These are phyloP conservation scores for Phalanger gymnotis DNA, from an alignment of 2,797 vertebrate species.

Conservation along the genomic window DNA sequence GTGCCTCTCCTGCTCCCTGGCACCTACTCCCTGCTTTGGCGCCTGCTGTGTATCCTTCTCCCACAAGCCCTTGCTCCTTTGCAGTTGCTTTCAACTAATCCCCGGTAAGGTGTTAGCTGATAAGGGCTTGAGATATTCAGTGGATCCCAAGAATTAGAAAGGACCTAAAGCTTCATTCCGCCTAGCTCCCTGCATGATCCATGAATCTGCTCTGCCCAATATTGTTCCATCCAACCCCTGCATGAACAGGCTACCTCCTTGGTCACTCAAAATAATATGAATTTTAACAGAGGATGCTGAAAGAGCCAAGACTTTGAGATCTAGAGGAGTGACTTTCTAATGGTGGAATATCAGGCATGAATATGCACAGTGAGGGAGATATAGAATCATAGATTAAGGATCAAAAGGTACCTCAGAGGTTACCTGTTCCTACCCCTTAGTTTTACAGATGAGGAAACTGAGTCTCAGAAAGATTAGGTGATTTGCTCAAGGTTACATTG, in stretches of 20 bases:
- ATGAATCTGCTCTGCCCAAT: neutral
- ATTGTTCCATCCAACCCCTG: neutral
- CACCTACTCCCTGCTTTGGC: neutral
- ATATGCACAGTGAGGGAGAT: neutral
- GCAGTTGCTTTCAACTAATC: neutral
- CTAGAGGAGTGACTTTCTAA: neutral
- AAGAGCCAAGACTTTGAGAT: neutral
- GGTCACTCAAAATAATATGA: neutral
- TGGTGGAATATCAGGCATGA: neutral
- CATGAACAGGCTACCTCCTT: neutral
- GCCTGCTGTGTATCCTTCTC: neutral
- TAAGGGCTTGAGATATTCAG: neutral
- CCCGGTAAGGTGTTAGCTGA: conserved; percentile 17
- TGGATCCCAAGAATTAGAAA: neutral
- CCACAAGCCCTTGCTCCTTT: neutral
- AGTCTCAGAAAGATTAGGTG: neutral
- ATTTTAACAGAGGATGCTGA: neutral
- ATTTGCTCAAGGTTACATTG: neutral
- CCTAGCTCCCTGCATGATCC: neutral
- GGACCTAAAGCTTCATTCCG: neutral
- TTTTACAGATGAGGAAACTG: neutral
- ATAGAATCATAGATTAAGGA: neutral
- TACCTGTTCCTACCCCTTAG: neutral
- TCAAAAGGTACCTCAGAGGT: neutral
- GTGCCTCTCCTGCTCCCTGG: conserved; percentile 4